A percentile compares a stretch with the other conserved stretches of the same genome.
Conservation (phyloP, 1,140 invertebrate genomes). For the Parasteatoda tepidariorum region DNA sequence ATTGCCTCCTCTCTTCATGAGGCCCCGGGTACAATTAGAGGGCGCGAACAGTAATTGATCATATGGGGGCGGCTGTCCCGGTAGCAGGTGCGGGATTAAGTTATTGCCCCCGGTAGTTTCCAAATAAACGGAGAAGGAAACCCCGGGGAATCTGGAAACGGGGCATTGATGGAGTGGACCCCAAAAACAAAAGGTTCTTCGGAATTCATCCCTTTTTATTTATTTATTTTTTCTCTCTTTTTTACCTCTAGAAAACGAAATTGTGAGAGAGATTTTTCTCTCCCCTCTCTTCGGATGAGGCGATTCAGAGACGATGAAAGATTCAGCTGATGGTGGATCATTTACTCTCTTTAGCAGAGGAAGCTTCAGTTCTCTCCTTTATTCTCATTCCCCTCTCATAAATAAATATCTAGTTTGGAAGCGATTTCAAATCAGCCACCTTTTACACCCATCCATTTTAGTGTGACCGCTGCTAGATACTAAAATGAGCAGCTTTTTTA, state of each 20-base stretch:
- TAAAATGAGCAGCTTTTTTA: no score
- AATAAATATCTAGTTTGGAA: no score
- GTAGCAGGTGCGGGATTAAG: neutral
- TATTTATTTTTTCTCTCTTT: no score
- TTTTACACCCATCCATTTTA: no score
- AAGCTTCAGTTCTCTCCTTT: no score
- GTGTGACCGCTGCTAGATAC: no score
- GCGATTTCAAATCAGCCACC: no score
- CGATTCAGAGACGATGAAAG: neutral
- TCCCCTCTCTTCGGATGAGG: neutral
- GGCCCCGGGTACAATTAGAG: neutral
- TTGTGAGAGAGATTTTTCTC: neutral
- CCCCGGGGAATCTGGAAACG: slow-evolving; percentile 15
- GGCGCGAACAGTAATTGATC: slow-evolving; percentile 24
- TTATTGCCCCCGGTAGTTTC: neutral
- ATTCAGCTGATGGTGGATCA: slow-evolving; percentile 30
- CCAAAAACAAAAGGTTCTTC: no score
- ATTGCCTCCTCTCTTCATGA: no score
- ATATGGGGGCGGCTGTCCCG: neutral
- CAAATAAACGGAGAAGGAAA: neutral
- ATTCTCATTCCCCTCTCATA: no score
- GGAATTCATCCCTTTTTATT: no score
- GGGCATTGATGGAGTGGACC: slow-evolving; percentile 15
- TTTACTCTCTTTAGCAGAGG: slow-evolving; percentile 32
- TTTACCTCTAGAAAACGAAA: neutral